These are phyloP conservation scores for Xestoiulus laeticollis DNA, from an alignment of 2,888 invertebrate genomes.

Conservation along the genomic window DNA sequence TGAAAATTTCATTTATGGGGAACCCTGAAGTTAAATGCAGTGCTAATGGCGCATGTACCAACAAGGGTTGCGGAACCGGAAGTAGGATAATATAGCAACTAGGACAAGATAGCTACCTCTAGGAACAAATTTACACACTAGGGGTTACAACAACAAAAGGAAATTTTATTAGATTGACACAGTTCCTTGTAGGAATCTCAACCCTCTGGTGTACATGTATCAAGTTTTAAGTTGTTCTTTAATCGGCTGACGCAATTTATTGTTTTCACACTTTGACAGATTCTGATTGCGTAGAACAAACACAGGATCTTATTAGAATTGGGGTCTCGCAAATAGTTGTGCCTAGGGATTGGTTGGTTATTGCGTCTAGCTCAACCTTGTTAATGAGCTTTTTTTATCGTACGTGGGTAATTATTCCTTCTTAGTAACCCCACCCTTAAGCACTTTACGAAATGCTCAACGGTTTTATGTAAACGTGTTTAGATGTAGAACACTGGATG, in stretches of 20 bases:
- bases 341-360: not conserved
- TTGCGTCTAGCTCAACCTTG: not conserved
- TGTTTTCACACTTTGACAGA: conserved; percentile 16
- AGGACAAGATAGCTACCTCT: no score
- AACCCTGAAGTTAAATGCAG: no score
- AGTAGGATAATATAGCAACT: no score
- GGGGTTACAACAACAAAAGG: not conserved
- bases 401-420: not conserved
- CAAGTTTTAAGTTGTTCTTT: not conserved
- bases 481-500: no score
- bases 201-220: not conserved
- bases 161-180: not conserved
- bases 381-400: not conserved
- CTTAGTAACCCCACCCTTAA: not conserved
- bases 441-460: not conserved
- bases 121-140: not conserved
- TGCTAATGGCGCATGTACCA: not conserved
- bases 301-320: not conserved
- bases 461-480: not conserved
- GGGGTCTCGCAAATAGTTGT: not conserved
- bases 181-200: not conserved
- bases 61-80: not conserved
- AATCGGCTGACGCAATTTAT: not conserved
- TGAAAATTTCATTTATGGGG: no score
- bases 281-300: not conserved